Base-by-base conservation (phyloP, 2,888 invertebrate genomes). In the Hirtodrosophila trivittata region DNA sequence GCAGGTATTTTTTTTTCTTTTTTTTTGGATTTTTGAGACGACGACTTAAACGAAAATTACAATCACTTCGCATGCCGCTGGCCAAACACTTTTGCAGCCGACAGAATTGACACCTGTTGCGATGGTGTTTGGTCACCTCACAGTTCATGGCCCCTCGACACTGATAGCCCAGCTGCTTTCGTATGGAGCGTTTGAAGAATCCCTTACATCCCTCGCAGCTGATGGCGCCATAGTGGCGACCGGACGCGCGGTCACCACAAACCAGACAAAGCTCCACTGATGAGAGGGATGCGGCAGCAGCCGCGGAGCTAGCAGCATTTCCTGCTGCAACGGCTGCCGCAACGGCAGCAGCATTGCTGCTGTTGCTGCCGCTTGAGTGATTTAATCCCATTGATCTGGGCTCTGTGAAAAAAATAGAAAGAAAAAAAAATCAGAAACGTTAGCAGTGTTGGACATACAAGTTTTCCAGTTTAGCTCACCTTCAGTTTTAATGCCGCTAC, bases 41-140 rank as follows among this genome's bases (percentile, higher is more conserved):
- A 88, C 89, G 87, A 88, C 87, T 89, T 89, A 90, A 90, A 89
- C 88, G 90, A 90, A 90, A 90, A 90, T 90, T 95, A 98, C 98
- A 98, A 94, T 99, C 99, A 92, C 98, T 98, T 91, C 98, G 93
- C 99, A 99, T 99, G 88, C 99, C 99, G 93, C 97, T 98, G 33
- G 96, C 95, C 55, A 99, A 93, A 90, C 99, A 99, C 92, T 99
- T 99, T 92, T 98, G 98, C 72, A 99, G 93, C 45, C 99, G 94
- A 91, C 99, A 99, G 92, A 98, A 98, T 92, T 99, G 99, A 92
- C 99, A 99, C 57, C 99, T 94, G 92, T 99, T 99, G 66, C 99
- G 94, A 90, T 99, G 98, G 89, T 99, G 98, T 91, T 99, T 99
- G 55, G 98, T 99, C 72, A 99, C 98, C 91, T 98, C 98, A 89